Evolutionary conservation across 2,888 invertebrate species (phyloP).

Genomic region (Scaptomyza polygonia): DNA sequence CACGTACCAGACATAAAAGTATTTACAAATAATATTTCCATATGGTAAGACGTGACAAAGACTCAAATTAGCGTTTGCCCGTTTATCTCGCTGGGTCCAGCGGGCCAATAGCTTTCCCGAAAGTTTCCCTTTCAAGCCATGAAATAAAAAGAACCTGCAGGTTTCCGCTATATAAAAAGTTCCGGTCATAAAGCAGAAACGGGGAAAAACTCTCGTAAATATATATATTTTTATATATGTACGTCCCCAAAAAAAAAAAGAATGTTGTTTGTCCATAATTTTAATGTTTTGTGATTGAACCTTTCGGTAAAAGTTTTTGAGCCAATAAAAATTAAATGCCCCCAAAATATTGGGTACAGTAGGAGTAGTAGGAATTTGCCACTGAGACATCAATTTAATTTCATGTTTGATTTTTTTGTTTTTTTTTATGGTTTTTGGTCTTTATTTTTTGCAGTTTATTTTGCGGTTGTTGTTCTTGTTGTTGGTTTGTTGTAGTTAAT

Average conservation of each 20-base stretch:
- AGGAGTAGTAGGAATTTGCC: conserved; percentile 28
- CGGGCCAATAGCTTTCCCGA: conserved; percentile 27
- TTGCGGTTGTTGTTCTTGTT: background rate
- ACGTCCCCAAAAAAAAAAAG: conserved; percentile 31
- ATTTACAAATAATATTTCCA: conserved; percentile 83
- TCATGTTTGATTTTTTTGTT: conserved; percentile 76
- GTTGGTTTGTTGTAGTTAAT: conserved; percentile 60
- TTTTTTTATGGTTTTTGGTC: conserved; percentile 53
- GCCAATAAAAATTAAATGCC: conserved; percentile 50
- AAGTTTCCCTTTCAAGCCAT: background rate
- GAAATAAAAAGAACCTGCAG: conserved; percentile 55
- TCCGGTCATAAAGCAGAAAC: conserved; percentile 67
- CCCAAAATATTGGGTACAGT: conserved; percentile 21
- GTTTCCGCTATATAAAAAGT: conserved; percentile 68
- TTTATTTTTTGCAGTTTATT: conserved; percentile 13
- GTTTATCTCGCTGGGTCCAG: conserved; percentile 69
- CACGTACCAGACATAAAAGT: conserved; percentile 82
- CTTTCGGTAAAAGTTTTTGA: conserved; percentile 57
- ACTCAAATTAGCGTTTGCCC: conserved; percentile 81
- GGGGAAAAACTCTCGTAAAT: conserved; percentile 58
- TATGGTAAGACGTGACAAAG: conserved; percentile 83
- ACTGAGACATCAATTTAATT: conserved; percentile 75
- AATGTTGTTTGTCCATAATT: conserved; percentile 75
- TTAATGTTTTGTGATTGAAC: conserved; percentile 75
- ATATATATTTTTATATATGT: conserved; percentile 49